These are phyloP conservation scores for Girardia tigrina DNA, from an alignment of 2,888 invertebrate species.

Conservation along the genomic window DNA sequence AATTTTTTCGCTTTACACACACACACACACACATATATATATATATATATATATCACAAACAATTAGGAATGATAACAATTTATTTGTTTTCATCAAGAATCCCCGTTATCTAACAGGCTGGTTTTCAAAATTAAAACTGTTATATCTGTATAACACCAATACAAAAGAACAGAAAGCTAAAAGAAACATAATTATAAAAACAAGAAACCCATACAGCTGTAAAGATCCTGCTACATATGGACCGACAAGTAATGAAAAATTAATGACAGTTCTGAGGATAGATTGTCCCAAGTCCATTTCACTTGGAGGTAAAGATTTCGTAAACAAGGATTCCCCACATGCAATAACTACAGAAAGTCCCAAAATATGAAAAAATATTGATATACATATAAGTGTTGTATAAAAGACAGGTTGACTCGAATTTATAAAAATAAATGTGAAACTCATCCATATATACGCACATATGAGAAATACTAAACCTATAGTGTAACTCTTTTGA, in stretches of 20 bases:
- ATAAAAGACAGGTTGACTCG: not conserved
- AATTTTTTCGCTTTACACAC: too few species aligned
- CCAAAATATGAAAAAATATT: conserved; percentile 15
- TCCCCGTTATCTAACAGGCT: too few species aligned
- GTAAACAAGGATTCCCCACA: conserved; percentile 34
- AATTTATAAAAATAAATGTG: conserved; percentile 18
- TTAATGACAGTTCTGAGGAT: conserved; percentile 29
- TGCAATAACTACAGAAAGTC: conserved; percentile 21
- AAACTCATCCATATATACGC: conserved; percentile 21
- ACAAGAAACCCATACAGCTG: not conserved
- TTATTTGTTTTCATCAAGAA: too few species aligned
- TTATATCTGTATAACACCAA: not conserved
- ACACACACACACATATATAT: too few species aligned
- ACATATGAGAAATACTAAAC: not conserved
- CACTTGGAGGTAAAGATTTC: conserved; percentile 27
- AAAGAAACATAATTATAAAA: not conserved
- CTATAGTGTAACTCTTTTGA: not conserved
- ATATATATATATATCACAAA: too few species aligned
- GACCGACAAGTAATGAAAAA: conserved; percentile 32
- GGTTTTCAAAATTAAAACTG: too few species aligned
- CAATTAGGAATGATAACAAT: too few species aligned
- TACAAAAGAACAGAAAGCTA: not conserved
- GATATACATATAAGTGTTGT: conserved; percentile 9
- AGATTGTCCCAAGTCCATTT: conserved; percentile 33
- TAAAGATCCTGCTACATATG: conserved; percentile 34